phyloP scores from a whole-genome alignment of 2,888 invertebrate species.

The Disparrhopalites patrizii region DNA sequence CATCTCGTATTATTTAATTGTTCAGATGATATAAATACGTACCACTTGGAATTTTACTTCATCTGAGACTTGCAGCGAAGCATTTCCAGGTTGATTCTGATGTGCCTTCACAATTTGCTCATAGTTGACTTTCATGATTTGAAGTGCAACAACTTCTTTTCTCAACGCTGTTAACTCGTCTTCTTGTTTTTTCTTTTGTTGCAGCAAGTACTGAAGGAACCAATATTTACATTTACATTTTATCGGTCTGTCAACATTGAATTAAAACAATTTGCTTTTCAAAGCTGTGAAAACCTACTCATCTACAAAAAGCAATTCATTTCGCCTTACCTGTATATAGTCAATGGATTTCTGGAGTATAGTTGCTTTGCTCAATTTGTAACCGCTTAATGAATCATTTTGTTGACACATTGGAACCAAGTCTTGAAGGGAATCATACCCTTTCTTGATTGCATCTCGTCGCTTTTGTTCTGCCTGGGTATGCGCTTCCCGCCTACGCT shows the following conservation, averaged over 20 bases:
- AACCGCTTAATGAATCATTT: slow-evolving; percentile 76
- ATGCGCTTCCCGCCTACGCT: slow-evolving; percentile 88
- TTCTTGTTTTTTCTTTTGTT: slow-evolving; percentile 89
- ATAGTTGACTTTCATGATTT: slow-evolving; percentile 92
- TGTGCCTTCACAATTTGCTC: slow-evolving; percentile 95
- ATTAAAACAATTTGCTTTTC: no score
- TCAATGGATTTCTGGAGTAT: slow-evolving; percentile 91
- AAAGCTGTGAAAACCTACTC: no score
- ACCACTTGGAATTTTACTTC: slow-evolving; percentile 96
- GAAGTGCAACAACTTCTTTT: slow-evolving; percentile 87
- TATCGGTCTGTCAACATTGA: not conserved
- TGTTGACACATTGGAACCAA: slow-evolving; percentile 92
- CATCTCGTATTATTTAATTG: no score
- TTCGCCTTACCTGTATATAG: slow-evolving; percentile 62
- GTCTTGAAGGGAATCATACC: slow-evolving; percentile 89
- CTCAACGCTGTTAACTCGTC: slow-evolving; percentile 85
- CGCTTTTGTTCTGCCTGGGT: slow-evolving; percentile 96
- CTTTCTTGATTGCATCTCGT: slow-evolving; percentile 94
- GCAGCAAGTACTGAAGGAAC: slow-evolving; percentile 67
- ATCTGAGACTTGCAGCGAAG: slow-evolving; percentile 84
- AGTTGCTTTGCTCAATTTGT: slow-evolving; percentile 81
- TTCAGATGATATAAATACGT: no score
- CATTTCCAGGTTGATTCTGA: slow-evolving; percentile 82
- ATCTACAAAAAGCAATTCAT: no score
- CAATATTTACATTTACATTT: slow-evolving; percentile 6